These are phyloP conservation scores for Paraescarpia echinospica DNA, from an alignment of 1,140 invertebrate genomes.

Conservation along the genomic window DNA sequence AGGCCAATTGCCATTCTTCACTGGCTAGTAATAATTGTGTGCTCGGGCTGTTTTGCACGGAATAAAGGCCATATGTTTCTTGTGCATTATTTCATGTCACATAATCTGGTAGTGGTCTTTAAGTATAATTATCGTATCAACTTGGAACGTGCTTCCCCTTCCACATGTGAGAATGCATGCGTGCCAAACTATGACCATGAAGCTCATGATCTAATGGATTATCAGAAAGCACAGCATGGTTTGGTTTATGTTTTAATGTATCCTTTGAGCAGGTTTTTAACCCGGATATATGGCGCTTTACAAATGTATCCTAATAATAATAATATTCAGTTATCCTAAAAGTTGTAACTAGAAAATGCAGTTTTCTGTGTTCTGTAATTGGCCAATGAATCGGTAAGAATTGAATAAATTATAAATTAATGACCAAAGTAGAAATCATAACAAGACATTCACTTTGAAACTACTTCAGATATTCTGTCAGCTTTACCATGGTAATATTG, in stretches of 20 bases:
- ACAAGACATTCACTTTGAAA: no score
- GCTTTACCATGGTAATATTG: no score
- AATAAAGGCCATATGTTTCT: neutral
- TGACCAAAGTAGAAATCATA: no score
- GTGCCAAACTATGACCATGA: neutral
- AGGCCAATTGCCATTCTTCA: neutral
- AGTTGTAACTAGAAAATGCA: no score
- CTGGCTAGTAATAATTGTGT: neutral
- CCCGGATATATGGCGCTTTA: no score
- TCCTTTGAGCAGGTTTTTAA: no score
- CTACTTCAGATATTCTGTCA: no score
- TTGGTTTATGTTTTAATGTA: neutral
- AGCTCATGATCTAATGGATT: no score
- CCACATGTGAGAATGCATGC: neutral
- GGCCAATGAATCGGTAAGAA: no score
- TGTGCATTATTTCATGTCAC: neutral
- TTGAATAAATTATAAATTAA: no score
- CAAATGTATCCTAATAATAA: neutral
- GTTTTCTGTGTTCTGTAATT: no score
- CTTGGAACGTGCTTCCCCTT: neutral
- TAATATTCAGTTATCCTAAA: no score
- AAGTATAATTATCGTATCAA: neutral
- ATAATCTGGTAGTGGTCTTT: neutral
- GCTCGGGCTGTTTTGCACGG: neutral
- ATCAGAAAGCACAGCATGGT: neutral